These are phyloP conservation scores for Adelges cooleyi DNA, from an alignment of 1,140 invertebrate genomes.

Conservation along the genomic window DNA sequence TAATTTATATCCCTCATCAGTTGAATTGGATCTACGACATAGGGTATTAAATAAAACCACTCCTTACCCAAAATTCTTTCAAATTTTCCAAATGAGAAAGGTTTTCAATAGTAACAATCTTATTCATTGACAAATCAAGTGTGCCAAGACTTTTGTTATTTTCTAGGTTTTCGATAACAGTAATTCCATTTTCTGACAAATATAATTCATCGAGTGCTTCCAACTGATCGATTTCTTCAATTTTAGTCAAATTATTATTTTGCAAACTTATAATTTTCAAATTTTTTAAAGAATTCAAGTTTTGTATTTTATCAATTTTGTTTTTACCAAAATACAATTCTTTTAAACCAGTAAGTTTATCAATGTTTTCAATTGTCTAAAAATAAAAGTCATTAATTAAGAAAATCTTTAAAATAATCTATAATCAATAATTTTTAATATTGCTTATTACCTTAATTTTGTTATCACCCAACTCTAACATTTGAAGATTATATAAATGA, in stretches of 20 bases:
- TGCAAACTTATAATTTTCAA: conserved; percentile 79
- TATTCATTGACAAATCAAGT: conserved; percentile 82
- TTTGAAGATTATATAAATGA: conserved; percentile 62
- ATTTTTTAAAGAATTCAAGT: conserved; percentile 63
- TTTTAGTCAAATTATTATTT: conserved; percentile 74
- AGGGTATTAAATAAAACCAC: too few species aligned
- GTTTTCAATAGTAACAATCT: conserved; percentile 70
- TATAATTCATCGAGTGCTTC: conserved; percentile 77
- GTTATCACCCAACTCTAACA: conserved; percentile 92
- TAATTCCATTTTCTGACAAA: conserved; percentile 86
- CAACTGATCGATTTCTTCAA: conserved; percentile 72
- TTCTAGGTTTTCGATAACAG: conserved; percentile 58
- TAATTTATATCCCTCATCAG: too few species aligned
- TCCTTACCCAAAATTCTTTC: conserved; percentile 90
- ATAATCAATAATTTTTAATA: background rate
- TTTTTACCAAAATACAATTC: conserved; percentile 89
- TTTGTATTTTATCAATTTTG: conserved; percentile 83
- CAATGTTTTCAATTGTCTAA: conserved; percentile 73
- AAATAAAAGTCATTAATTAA: conserved; percentile 33
- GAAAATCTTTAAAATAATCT: background rate
- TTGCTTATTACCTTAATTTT: conserved; percentile 59
- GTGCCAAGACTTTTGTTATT: conserved; percentile 63
- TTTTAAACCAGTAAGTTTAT: conserved; percentile 57
- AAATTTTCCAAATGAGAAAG: conserved; percentile 60
- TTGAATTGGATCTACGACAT: too few species aligned